Conservation (phyloP, 1,140 invertebrate species). For the Thrips palmi region DNA sequence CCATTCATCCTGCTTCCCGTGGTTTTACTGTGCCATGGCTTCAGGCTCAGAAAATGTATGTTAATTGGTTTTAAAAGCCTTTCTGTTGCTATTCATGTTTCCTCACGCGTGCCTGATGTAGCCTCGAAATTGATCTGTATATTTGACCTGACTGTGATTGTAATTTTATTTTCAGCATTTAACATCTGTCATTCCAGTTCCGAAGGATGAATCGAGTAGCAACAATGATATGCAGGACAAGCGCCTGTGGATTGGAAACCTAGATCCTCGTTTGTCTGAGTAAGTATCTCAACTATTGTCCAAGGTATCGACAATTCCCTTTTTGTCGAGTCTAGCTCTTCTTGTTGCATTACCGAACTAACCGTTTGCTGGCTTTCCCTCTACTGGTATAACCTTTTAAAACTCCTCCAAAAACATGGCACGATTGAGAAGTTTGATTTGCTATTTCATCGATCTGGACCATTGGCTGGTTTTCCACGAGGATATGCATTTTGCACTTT, state of each 20-base stretch:
- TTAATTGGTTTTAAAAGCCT: too few species aligned
- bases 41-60: too few species aligned
- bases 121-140: too few species aligned
- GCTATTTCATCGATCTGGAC: constrained; percentile 76
- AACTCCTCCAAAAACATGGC: constrained; percentile 85
- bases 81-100: too few species aligned
- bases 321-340: constrained; percentile 13
- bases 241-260: constrained; percentile 77
- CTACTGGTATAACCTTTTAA: constrained; percentile 81
- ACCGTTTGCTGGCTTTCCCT: constrained; percentile 18
- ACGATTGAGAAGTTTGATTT: constrained; percentile 85
- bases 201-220: constrained; percentile 36
- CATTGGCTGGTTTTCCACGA: constrained; percentile 66
- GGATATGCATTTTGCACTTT: constrained; percentile 91
- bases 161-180: too few species aligned
- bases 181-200: constrained; percentile 33
- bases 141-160: too few species aligned
- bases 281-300: constrained; percentile 41
- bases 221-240: constrained; percentile 40
- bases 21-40: too few species aligned
- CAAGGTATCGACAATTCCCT: constrained; percentile 15
- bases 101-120: too few species aligned
- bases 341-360: constrained; percentile 7
- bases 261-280: constrained; percentile 76
- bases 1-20: too few species aligned